A percentile compares a stretch with the other conserved stretches of the same genome.
Conservation (phyloP, 2,113 vertebrate species). For the Phalacrocorax aristotelis region DNA sequence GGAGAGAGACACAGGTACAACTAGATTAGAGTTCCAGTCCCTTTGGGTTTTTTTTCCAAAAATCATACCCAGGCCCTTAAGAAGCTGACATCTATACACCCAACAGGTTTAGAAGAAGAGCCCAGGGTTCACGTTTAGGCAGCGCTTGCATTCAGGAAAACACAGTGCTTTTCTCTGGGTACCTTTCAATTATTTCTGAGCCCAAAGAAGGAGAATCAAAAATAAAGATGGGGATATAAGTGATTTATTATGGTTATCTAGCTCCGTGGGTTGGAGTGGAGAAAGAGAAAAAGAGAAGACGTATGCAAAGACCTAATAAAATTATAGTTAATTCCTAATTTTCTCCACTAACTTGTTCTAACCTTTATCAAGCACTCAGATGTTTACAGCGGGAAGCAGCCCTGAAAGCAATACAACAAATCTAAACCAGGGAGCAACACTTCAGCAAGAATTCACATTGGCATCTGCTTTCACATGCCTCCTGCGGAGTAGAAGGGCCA, state of each 20-base stretch:
- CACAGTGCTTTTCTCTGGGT: background rate
- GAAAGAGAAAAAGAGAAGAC: background rate
- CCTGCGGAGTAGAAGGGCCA: rapidly evolving
- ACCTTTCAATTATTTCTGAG: background rate
- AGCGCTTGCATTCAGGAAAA: background rate
- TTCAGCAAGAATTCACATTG: background rate
- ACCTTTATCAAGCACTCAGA: background rate
- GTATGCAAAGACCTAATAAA: background rate
- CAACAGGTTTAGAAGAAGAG: background rate
- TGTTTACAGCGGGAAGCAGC: background rate
- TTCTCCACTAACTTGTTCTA: background rate
- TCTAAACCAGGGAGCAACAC: background rate
- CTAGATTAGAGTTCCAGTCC: background rate
- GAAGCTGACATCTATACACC: background rate
- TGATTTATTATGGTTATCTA: background rate
- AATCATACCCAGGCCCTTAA: background rate
- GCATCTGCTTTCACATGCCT: background rate
- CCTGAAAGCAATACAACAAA: background rate
- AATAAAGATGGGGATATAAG: background rate
- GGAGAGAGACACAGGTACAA: background rate
- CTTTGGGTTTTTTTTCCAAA: background rate
- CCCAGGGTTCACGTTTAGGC: background rate
- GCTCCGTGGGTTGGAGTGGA: background rate
- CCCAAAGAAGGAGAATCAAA: background rate
- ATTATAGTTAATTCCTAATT: background rate